Conservation (phyloP, 2,888 invertebrate species). For the Platycheirus albimanus region DNA sequence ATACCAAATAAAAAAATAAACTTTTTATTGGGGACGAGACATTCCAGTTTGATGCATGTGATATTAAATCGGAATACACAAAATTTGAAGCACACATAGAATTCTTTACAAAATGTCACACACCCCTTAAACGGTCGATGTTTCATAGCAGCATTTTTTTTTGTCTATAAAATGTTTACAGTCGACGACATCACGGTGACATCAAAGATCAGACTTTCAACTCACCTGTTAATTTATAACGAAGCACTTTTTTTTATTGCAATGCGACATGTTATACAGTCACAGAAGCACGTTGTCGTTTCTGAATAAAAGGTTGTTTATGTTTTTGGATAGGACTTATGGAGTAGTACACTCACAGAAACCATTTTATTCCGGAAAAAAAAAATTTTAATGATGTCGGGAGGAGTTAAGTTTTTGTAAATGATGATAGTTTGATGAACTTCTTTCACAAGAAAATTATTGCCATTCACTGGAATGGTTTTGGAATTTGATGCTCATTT, state of each 20-base stretch:
- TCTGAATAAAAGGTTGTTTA: slow-evolving; percentile 19
- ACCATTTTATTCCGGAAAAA: too few relatives aligned
- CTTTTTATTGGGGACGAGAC: neutral
- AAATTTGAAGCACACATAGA: neutral
- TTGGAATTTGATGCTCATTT: too few relatives aligned
- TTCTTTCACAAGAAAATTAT: too few relatives aligned
- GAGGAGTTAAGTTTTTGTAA: slow-evolving; percentile 1
- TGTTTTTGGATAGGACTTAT: neutral
- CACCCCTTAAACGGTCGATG: slow-evolving; percentile 36
- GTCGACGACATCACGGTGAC: slow-evolving; percentile 11
- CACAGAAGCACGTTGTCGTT: slow-evolving; percentile 10
- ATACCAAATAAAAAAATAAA: neutral
- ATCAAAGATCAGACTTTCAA: slow-evolving; percentile 30
- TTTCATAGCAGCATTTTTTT: slow-evolving; percentile 19
- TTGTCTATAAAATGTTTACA: slow-evolving; percentile 18
- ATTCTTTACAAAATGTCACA: neutral
- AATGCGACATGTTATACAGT: neutral
- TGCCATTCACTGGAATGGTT: too few relatives aligned
- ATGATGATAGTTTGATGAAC: neutral
- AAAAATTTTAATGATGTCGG: neutral
- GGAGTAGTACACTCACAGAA: too few relatives aligned
- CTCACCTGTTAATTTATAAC: slow-evolving; percentile 36
- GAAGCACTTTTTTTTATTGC: slow-evolving; percentile 19
- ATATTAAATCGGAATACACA: neutral
- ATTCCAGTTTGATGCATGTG: neutral